A percentile compares a stretch with the other conserved stretches of the same genome.
phyloP scores from a whole-genome alignment of 2,888 invertebrate genomes.

The Troides oblongomaculatus region DNA sequence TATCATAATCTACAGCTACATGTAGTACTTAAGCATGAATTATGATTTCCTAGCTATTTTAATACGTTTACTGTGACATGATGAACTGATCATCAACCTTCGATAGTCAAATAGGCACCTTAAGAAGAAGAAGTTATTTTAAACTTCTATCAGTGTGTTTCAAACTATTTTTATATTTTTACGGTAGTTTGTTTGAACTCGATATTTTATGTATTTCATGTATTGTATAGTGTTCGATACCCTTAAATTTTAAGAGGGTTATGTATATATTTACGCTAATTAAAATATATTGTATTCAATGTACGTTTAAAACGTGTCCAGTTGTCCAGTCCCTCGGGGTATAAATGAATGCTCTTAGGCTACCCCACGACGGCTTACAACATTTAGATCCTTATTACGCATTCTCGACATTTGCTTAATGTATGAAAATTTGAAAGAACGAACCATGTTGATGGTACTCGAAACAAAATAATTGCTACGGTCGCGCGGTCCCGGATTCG shows the following conservation, averaged over 20 bases:
- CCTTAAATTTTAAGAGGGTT: too few relatives aligned
- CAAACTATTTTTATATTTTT: too few relatives aligned
- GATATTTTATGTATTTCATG: too few relatives aligned
- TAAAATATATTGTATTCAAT: slow-evolving; percentile 22
- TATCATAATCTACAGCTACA: not conserved
- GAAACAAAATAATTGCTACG: slow-evolving; percentile 79
- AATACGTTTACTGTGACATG: too few relatives aligned
- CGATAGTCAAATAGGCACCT: too few relatives aligned
- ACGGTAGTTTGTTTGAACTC: too few relatives aligned
- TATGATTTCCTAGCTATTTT: not conserved
- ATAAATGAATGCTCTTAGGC: slow-evolving; percentile 61
- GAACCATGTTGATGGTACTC: slow-evolving; percentile 78
- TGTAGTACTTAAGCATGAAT: not conserved
- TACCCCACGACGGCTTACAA: slow-evolving; percentile 63
- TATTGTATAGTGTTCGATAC: too few relatives aligned
- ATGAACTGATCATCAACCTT: too few relatives aligned
- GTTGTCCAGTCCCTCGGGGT: slow-evolving; percentile 57
- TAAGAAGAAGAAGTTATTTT: too few relatives aligned
- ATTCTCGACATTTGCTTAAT: slow-evolving; percentile 78
- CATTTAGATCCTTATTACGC: slow-evolving; percentile 75
- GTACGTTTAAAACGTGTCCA: slow-evolving; percentile 41
- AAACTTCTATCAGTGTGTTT: too few relatives aligned
- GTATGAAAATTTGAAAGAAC: slow-evolving; percentile 79
- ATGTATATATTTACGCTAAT: slow-evolving; percentile 1
- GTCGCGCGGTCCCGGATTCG: slow-evolving; percentile 74